Conservation (phyloP, 2,888 invertebrate species). For the Dorcus parallelipipedus region DNA sequence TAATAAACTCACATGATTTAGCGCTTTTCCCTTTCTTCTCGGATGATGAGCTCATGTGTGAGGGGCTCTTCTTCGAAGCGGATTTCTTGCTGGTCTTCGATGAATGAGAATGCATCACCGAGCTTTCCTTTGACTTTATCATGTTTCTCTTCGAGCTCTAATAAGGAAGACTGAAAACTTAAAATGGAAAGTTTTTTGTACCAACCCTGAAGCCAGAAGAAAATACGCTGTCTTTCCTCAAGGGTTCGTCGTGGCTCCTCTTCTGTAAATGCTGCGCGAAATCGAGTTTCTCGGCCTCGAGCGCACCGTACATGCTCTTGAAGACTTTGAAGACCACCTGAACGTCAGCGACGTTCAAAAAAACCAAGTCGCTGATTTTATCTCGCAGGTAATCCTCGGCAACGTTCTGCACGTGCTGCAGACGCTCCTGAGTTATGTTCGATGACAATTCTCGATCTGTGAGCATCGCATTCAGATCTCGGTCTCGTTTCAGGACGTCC, state of each 20-base stretch:
- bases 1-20: background rate
- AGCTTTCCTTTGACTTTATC: conserved; percentile 4
- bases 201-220: background rate
- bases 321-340: conserved; percentile 41
- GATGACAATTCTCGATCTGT: conserved; percentile 38
- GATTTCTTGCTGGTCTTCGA: conserved; percentile 9
- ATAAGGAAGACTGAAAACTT: background rate
- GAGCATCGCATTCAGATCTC: conserved; percentile 42
- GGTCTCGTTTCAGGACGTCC: conserved; percentile 36
- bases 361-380: conserved; percentile 40
- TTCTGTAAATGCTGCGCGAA: conserved; percentile 12
- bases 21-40: background rate
- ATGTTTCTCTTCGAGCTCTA: background rate
- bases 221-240: background rate
- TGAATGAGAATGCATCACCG: conserved; percentile 1
- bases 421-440: conserved; percentile 40
- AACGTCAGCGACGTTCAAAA: conserved; percentile 43
- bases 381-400: conserved; percentile 42
- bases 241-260: conserved; percentile 12
- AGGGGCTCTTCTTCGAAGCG: background rate
- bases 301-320: conserved; percentile 38
- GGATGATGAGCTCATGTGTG: background rate
- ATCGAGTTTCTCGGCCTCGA: conserved; percentile 28
- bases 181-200: background rate
- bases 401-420: conserved; percentile 40